phyloP scores from a whole-genome alignment of 2,797 vertebrate genomes.

The Pangasius sanitwongsei region DNA sequence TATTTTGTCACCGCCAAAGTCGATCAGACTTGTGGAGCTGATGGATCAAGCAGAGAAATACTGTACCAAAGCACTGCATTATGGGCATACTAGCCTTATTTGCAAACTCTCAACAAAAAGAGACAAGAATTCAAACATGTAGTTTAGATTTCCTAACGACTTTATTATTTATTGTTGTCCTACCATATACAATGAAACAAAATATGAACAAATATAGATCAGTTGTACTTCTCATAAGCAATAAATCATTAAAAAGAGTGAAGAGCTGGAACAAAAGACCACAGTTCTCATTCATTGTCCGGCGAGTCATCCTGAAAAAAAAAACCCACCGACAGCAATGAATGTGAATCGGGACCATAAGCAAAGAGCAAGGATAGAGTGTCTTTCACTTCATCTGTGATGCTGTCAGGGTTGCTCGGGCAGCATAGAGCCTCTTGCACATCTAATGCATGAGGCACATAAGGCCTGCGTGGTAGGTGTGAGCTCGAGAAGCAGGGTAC shows the following conservation, averaged over 20 bases:
- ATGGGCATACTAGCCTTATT: background rate
- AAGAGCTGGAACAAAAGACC: slow-evolving; percentile 56
- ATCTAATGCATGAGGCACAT: background rate
- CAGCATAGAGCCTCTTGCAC: slow-evolving; percentile 22
- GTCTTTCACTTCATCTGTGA: slow-evolving; percentile 40
- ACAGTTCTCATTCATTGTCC: slow-evolving; percentile 95
- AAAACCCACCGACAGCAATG: slow-evolving; percentile 99
- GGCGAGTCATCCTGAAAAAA: slow-evolving; percentile 80
- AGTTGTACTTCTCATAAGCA: slow-evolving; percentile 21
- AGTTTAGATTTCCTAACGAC: slow-evolving; percentile 3
- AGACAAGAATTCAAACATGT: slow-evolving; percentile 16
- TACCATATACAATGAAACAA: slow-evolving; percentile 14
- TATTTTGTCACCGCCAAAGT: slow-evolving; percentile 26
- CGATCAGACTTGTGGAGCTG: slow-evolving; percentile 12
- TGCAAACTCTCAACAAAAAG: slow-evolving; percentile 4
- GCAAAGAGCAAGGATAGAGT: slow-evolving; percentile 31
- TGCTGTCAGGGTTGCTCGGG: slow-evolving; percentile 18
- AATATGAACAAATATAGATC: slow-evolving; percentile 11
- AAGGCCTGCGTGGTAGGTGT: slow-evolving; percentile 32
- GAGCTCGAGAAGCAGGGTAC: slow-evolving; percentile 81
- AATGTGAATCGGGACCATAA: slow-evolving; percentile 91
- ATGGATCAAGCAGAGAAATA: background rate
- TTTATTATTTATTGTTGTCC: slow-evolving; percentile 36
- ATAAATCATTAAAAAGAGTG: background rate
- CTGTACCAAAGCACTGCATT: background rate